Base-by-base conservation (phyloP, 2,888 invertebrate species). In the Drosophila subquinaria region DNA sequence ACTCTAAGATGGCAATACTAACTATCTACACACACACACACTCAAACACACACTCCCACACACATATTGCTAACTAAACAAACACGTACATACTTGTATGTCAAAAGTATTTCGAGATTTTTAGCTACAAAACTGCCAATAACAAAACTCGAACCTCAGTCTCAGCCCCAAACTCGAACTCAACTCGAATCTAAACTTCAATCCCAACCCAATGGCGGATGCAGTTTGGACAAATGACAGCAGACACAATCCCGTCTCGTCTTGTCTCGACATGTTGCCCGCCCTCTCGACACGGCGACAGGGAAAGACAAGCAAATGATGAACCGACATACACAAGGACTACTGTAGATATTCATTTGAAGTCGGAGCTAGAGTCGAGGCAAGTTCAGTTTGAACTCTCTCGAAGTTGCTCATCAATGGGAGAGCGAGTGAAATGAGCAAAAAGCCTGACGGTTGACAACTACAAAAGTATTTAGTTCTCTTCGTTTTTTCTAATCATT, bases 61-160 rank as follows among this genome's bases (percentile, higher is more conserved):
- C 45, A 65, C 61, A 62, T 23, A 76, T 27, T 65, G 76, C 69
- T 78, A 81, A 74, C 74, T 74, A 74, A 79, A 71, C 68, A 69
- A 74, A 81, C 81, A 81, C 76, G 79, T 88, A 81, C 79, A 87
- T 81, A 80, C 72, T 72, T 77, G 61, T 64, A 79, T 87, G 84
- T 84, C 89, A 89, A 79, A 83, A 84, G 88, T 89, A 89, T 89
- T 89, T 89, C 76, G 74, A 87, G 89, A 87, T 89, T 84, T 83
- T 74, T 72, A 71, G 88, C 81, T 73, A 87, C 89, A 84, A 87
- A 84, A 81, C 89, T 89, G 84, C 89, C 84, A 84, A 89, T 89
- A 84, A 87, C 76, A 79, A 77, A 71, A 64, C 50, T 62, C 33
- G 33, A 35, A 20, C 50, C 45, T 11, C 11, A 47, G 1, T 5